phyloP scores from a whole-genome alignment of 2,113 vertebrate species.

The Periophthalmodon schlosseri region DNA sequence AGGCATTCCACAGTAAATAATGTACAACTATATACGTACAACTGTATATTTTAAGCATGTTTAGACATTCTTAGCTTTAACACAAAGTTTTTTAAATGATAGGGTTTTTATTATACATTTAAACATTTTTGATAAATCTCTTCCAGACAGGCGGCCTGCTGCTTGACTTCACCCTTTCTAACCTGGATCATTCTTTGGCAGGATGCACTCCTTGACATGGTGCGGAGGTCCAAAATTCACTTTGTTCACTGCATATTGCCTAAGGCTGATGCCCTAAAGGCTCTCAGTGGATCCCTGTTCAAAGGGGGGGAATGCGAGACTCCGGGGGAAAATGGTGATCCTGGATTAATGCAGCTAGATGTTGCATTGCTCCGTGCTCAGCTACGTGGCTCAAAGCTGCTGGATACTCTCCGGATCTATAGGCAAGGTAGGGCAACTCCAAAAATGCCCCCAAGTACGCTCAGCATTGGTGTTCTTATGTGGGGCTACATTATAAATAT shows the following conservation, averaged over 20 bases:
- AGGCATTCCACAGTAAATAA: no score
- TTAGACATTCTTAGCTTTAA: neutral
- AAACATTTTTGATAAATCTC: neutral
- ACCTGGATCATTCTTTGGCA: conserved; percentile 50
- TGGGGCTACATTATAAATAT: neutral
- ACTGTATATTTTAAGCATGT: no score
- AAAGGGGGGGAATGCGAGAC: conserved; percentile 83
- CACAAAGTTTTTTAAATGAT: neutral
- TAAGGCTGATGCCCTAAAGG: conserved; percentile 78
- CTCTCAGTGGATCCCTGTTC: conserved; percentile 75
- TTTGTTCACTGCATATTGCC: conserved; percentile 96
- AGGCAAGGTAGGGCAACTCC: conserved; percentile 85
- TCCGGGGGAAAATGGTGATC: conserved; percentile 83
- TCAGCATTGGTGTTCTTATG: neutral
- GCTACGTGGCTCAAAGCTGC: conserved; percentile 89
- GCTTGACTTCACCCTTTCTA: conserved; percentile 1
- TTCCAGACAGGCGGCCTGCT: neutral
- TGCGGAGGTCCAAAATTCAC: conserved; percentile 91
- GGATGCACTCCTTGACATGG: conserved; percentile 94
- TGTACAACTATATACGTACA: no score
- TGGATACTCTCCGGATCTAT: conserved; percentile 92
- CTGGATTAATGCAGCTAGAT: conserved; percentile 89
- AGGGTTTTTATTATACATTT: neutral
- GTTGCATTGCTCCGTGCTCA: conserved; percentile 89
- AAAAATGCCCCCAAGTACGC: neutral